These are phyloP conservation scores for Tympanoctomys barrerae DNA, from an alignment of 2,797 vertebrate species.

Conservation along the genomic window DNA sequence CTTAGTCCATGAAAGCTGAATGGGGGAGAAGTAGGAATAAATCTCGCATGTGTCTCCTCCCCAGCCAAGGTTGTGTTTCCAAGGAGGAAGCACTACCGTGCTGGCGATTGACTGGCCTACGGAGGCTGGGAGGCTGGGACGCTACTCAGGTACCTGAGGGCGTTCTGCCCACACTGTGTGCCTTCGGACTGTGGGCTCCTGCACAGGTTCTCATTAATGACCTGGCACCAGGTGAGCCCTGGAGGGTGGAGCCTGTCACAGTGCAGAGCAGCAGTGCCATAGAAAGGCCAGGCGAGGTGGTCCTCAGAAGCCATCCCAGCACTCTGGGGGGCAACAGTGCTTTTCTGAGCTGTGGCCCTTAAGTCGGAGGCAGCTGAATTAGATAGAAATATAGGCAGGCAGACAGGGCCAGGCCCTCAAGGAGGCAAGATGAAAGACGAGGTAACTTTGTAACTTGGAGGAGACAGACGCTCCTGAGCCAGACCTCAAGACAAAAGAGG, in stretches of 20 bases:
- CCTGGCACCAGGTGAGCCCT: neutral
- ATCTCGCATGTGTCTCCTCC: slow-evolving; percentile 38
- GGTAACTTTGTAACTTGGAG: no score
- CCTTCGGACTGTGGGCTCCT: neutral
- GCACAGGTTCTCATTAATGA: neutral
- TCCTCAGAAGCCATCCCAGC: neutral
- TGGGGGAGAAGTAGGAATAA: slow-evolving; percentile 62
- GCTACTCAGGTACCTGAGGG: neutral
- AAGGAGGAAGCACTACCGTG: slow-evolving; percentile 24
- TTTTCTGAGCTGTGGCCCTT: slow-evolving; percentile 1
- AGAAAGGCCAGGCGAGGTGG: neutral
- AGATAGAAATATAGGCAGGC: no score
- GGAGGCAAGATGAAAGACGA: no score
- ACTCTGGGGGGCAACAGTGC: neutral
- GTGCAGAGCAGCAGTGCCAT: slow-evolving; percentile 29
- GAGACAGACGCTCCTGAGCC: no score
- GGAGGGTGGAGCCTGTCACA: neutral
- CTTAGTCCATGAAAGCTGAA: slow-evolving; percentile 66
- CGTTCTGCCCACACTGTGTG: slow-evolving; percentile 24
- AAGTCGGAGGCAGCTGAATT: no score
- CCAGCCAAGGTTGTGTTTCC: slow-evolving; percentile 9
- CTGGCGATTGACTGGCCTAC: neutral
- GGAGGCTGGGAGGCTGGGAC: neutral
- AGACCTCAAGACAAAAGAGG: no score
- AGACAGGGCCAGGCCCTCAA: no score